Evolutionary conservation across 2,888 invertebrate genomes (phyloP).

Genomic region (Tipula vernalis): DNA sequence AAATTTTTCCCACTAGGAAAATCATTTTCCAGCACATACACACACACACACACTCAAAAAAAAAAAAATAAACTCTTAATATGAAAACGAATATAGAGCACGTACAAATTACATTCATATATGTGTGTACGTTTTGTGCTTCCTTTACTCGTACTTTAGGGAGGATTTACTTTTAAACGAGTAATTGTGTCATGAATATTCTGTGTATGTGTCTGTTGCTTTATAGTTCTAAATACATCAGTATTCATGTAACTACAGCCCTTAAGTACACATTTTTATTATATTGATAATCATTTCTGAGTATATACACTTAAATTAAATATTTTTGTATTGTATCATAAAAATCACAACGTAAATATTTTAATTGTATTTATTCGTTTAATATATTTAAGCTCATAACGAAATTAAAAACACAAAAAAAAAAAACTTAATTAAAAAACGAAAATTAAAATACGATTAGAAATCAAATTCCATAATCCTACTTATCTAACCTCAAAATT

Average conservation of each 20-base stretch:
- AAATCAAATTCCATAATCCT: slow-evolving; percentile 4
- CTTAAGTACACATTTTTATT: not conserved
- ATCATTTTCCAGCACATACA: not conserved
- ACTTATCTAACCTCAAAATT: not conserved
- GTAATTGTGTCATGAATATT: not conserved
- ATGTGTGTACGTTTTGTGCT: not conserved
- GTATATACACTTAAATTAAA: no score
- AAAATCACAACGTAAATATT: not conserved
- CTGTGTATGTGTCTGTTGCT: not conserved
- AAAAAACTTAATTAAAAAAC: not conserved
- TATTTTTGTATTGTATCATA: no score
- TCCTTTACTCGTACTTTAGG: not conserved
- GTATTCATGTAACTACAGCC: not conserved
- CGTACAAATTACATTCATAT: not conserved
- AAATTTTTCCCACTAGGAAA: not conserved
- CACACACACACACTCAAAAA: not conserved
- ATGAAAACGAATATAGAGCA: not conserved
- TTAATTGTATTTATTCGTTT: not conserved
- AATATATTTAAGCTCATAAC: not conserved
- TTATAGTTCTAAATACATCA: not conserved
- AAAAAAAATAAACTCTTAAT: not conserved
- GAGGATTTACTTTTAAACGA: not conserved
- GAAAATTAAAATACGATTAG: not conserved
- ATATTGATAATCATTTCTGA: not conserved
- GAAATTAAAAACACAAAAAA: not conserved